Percentiles rank a stretch among this genome's conserved stretches.
These are phyloP conservation scores for Cylloceria caligata DNA, from an alignment of 2,888 invertebrate genomes.

Conservation along the genomic window DNA sequence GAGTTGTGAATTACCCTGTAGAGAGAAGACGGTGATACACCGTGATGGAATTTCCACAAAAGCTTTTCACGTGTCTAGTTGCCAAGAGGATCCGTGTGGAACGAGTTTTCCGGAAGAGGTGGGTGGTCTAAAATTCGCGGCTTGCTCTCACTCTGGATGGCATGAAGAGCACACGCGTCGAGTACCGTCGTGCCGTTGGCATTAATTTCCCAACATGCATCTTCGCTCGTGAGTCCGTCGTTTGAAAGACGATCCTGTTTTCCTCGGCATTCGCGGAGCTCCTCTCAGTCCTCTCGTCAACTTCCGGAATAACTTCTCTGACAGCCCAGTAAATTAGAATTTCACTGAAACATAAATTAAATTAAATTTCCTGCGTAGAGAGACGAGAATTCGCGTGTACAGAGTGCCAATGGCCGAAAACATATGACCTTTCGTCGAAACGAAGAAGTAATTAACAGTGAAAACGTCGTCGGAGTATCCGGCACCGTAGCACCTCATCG, in stretches of 20 bases:
- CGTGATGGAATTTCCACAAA: constrained; percentile 55
- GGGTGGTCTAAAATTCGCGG: constrained; percentile 44
- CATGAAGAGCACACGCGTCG: constrained; percentile 38
- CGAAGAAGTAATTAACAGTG: too few species aligned
- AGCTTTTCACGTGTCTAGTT: constrained; percentile 62
- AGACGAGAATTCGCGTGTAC: background rate
- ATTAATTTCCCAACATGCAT: constrained; percentile 62
- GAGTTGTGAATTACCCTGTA: constrained; percentile 41
- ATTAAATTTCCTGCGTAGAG: background rate
- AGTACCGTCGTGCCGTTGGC: constrained; percentile 53
- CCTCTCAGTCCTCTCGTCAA: background rate
- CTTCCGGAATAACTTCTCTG: constrained; percentile 10
- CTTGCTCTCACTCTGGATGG: constrained; percentile 28
- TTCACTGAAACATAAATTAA: background rate
- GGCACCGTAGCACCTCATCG: constrained; percentile 13
- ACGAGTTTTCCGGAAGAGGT: constrained; percentile 55
- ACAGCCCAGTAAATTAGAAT: constrained; percentile 48
- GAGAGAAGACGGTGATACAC: constrained; percentile 26
- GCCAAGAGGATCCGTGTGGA: constrained; percentile 60
- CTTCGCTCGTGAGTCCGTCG: constrained; percentile 36
- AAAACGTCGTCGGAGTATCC: constrained; percentile 9
- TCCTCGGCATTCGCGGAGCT: background rate
- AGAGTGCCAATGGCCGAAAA: too few species aligned
- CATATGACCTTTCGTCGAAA: too few species aligned
- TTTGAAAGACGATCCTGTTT: constrained; percentile 57